A percentile compares a stretch with the other conserved stretches of the same genome.
phyloP scores from a whole-genome alignment of 2,797 vertebrate species.

The Heterohyrax brucei region DNA sequence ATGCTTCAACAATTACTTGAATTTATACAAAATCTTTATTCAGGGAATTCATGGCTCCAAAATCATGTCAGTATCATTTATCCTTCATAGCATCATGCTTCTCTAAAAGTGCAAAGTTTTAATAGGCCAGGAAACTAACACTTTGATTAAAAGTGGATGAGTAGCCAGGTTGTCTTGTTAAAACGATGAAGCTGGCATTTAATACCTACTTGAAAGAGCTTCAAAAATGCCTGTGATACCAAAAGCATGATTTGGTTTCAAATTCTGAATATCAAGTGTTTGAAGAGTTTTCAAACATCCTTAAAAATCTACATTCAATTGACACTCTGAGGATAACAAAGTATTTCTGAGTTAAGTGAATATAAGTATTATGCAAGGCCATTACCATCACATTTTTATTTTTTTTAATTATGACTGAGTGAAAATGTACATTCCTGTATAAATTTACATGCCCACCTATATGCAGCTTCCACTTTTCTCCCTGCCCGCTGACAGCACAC shows the following conservation, averaged over 20 bases:
- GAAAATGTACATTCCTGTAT: too few species aligned
- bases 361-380: neutral
- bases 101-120: neutral
- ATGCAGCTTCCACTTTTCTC: too few species aligned
- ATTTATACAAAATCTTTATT: constrained; percentile 1
- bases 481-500: too few species aligned
- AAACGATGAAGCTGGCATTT: neutral
- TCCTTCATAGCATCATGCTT: neutral
- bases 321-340: neutral
- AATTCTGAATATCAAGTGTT: constrained; percentile 11
- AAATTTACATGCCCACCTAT: too few species aligned
- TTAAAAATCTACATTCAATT: neutral
- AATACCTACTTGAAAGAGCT: neutral
- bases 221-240: neutral
- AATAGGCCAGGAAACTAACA: neutral
- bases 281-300: neutral
- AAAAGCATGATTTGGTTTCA: neutral
- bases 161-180: neutral
- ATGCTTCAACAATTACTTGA: neutral
- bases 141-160: neutral
- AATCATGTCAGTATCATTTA: neutral
- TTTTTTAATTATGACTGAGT: too few species aligned
- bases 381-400: neutral
- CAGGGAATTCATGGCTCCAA: neutral
- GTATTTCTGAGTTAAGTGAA: constrained; percentile 1